These are phyloP conservation scores for Varanus salvator DNA, from an alignment of 2,113 vertebrate species.

Conservation along the genomic window DNA sequence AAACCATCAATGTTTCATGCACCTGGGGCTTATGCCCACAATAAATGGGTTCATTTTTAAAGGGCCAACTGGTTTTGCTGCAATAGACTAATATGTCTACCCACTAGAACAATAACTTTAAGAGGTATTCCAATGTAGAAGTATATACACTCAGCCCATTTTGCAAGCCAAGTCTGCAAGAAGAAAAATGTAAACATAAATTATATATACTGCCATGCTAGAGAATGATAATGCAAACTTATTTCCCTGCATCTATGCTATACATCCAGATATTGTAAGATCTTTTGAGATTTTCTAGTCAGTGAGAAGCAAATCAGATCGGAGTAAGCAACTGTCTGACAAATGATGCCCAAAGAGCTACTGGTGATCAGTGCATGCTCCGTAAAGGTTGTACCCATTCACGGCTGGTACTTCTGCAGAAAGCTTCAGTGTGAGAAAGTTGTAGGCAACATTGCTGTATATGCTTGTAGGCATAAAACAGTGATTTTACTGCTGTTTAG, in stretches of 20 bases:
- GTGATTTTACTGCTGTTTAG: conserved; percentile 54
- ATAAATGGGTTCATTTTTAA: background rate
- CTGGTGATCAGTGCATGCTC: background rate
- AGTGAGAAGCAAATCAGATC: background rate
- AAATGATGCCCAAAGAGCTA: background rate
- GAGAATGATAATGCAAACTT: background rate
- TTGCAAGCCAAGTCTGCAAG: background rate
- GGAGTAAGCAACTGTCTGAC: background rate
- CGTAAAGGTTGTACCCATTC: background rate
- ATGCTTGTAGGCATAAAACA: background rate
- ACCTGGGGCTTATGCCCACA: background rate
- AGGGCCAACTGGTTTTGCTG: background rate
- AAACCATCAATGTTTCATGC: background rate
- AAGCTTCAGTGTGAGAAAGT: background rate
- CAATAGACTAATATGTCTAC: background rate
- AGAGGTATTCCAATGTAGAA: background rate
- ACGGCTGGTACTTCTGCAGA: background rate
- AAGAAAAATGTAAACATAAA: background rate
- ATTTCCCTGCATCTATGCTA: background rate
- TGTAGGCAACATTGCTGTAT: background rate
- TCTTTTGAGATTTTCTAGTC: background rate
- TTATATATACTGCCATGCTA: too few species aligned
- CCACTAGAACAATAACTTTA: background rate
- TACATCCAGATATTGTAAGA: background rate
- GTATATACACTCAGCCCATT: too few species aligned